Evolutionary conservation across 2,888 invertebrate species (phyloP), one percentile per base, ranked within the genome.

Genomic region (Drosophila rubida): DNA sequence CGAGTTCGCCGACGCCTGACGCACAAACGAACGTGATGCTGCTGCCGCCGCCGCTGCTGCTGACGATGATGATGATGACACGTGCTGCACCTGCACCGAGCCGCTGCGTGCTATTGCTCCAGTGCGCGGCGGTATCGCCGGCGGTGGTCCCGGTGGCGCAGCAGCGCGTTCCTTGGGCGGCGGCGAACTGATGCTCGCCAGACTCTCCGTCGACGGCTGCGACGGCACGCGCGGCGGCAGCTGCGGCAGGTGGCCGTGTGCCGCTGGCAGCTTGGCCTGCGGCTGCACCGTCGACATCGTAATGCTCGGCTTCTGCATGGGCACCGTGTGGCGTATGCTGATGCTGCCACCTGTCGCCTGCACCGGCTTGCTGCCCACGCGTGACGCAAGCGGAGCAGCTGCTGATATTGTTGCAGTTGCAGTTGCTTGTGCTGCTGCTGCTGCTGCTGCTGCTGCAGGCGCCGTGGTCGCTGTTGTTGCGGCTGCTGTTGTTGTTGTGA

Each of bases 261-360:
- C 4, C 42, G 30, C 30, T 5, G 81, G 80, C 48, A 90, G 42
- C 58, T 83, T 81, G 0, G 90, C 75, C 67, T 87, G 90, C 2
- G 92, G 92, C 55, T 92, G 92, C 46, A 92, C 91, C 1, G 91
- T 86, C 3, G 92, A 87, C 57, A 91, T 92, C 48, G 92, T 92
- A 13, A 91, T 89, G 6, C 86, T 89, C 5, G 91, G 90, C 30
- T 90, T 91, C 64, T 92, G 92, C 78, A 91, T 91, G 45, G 91
- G 90, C 61, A 91, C 68, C 7, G 90, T 91, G 37, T 91, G 92
- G 2, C 90, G 89, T 27, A 92, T 90, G 45, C 90, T 90, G 2
- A 92, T 63, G 32, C 49, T 74, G 45, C 80, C 74, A 35, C 50
- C 37, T 22, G 30, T 2, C 9, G 30, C 2, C 30, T 30, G 19